Conservation (phyloP, 2,888 invertebrate genomes). For the Calliphora vomitoria region DNA sequence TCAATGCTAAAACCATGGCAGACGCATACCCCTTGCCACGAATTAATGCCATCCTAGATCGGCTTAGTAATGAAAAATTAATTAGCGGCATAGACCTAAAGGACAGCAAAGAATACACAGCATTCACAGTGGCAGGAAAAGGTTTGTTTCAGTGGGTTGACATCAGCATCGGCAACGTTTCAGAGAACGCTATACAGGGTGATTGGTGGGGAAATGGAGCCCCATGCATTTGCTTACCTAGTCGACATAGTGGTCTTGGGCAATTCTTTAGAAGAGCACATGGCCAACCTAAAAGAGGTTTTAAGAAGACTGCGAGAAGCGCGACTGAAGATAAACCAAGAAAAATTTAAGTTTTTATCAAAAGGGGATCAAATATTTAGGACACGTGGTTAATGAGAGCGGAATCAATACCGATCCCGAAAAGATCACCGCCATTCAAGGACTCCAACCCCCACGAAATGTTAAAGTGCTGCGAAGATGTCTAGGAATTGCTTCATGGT, state of each 20-base stretch:
- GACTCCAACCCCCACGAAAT: too few species aligned
- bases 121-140: conserved; percentile 16
- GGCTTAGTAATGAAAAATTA: neutral
- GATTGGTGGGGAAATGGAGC: too few species aligned
- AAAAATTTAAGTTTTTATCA: conserved; percentile 5
- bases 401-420: too few species aligned
- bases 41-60: conserved; percentile 6
- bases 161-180: neutral
- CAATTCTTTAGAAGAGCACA: neutral
- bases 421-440: too few species aligned
- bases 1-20: too few species aligned
- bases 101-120: conserved; percentile 31
- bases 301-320: neutral
- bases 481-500: conserved; percentile 17
- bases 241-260: neutral
- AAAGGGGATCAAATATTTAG: neutral
- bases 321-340: neutral
- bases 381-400: too few species aligned
- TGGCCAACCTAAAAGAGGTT: neutral
- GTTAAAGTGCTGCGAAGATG: neutral
- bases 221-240: too few species aligned
- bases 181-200: too few species aligned
- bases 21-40: neutral
- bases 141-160: conserved; percentile 42
- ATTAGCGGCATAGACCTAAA: conserved; percentile 20